Percentiles rank a stretch among this genome's conserved stretches.
phyloP scores from a whole-genome alignment of 2,888 invertebrate genomes.

The Alloplasta piceator region DNA sequence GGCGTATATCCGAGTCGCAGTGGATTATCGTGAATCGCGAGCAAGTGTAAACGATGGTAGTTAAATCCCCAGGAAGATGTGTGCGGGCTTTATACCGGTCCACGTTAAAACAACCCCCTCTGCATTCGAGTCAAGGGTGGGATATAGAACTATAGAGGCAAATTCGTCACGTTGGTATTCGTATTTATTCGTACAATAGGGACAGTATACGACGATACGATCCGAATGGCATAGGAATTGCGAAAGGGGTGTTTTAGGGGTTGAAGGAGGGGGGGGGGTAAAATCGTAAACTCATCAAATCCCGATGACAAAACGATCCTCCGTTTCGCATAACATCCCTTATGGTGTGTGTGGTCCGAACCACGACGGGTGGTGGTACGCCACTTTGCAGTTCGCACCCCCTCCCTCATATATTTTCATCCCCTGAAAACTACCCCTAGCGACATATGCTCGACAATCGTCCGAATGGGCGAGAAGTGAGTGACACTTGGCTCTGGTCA shows the following conservation, averaged over 20 bases:
- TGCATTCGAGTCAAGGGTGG: background rate
- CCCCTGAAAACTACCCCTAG: conserved; percentile 47
- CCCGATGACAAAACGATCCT: conserved; percentile 78
- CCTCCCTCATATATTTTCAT: background rate
- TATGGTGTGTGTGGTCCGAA: conserved; percentile 29
- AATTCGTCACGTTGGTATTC: background rate
- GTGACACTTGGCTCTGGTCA: conserved; percentile 15
- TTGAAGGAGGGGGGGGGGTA: conserved; percentile 46
- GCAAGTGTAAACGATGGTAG: conserved; percentile 60
- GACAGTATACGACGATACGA: conserved; percentile 1
- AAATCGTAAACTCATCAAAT: conserved; percentile 75
- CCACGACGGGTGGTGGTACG: conserved; percentile 42
- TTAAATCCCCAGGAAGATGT: conserved; percentile 43
- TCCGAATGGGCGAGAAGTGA: conserved; percentile 23
- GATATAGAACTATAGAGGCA: background rate
- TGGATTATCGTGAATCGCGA: conserved; percentile 56
- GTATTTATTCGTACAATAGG: background rate
- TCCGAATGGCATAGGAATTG: conserved; percentile 43
- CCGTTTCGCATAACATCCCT: conserved; percentile 22
- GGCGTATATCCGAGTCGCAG: conserved; percentile 43
- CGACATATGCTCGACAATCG: conserved; percentile 56
- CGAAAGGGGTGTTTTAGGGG: background rate
- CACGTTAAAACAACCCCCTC: background rate
- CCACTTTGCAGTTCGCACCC: conserved; percentile 56
- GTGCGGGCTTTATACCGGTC: conserved; percentile 11